phyloP scores from a whole-genome alignment of 2,113 vertebrate genomes.

The Tonatia bakeri region DNA sequence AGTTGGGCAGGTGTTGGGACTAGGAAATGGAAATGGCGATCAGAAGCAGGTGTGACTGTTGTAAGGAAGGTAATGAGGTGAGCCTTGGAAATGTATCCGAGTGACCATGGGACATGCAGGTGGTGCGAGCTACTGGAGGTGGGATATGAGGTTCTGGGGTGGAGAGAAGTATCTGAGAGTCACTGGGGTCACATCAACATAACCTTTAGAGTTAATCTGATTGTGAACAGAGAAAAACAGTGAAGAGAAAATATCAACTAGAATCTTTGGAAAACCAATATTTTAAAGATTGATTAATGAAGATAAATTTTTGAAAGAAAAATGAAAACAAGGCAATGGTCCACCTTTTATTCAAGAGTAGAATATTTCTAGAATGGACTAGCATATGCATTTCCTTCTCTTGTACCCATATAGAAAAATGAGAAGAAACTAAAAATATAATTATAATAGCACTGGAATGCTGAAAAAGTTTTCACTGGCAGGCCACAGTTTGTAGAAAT shows the following conservation, averaged over 20 bases:
- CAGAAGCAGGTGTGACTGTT: neutral
- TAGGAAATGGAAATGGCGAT: conserved; percentile 18
- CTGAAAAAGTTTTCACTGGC: neutral
- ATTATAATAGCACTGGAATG: neutral
- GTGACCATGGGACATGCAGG: neutral
- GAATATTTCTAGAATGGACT: neutral
- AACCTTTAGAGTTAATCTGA: neutral
- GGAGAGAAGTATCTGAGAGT: neutral
- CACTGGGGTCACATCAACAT: conserved; percentile 2
- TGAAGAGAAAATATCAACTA: neutral
- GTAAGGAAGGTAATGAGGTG: neutral
- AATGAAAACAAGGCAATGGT: conserved; percentile 11
- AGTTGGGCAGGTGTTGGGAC: neutral
- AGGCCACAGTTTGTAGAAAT: neutral
- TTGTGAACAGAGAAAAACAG: neutral
- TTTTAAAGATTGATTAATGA: neutral
- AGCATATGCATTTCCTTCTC: neutral
- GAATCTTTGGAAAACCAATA: neutral
- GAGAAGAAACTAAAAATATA: conserved; percentile 8
- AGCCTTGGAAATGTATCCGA: neutral
- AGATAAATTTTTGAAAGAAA: conserved; percentile 31
- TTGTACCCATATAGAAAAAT: neutral
- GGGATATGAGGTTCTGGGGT: neutral
- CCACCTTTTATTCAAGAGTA: neutral
- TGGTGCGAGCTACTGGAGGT: neutral